Conservation (phyloP, 2,888 invertebrate genomes). For the Nemotelus pantherinus region DNA sequence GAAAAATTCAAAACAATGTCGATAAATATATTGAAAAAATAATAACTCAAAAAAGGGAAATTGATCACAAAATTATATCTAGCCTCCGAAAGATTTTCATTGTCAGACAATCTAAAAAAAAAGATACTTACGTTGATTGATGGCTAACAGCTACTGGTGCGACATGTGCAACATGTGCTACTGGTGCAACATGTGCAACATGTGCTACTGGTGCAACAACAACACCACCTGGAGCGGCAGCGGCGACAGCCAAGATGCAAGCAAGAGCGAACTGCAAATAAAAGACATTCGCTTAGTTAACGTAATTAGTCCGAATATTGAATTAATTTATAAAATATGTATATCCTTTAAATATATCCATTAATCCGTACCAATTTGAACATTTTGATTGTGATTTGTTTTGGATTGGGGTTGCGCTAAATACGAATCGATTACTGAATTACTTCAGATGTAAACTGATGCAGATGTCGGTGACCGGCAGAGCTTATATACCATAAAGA, state of each 20-base stretch:
- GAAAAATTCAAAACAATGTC: not conserved
- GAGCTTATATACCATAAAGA: conserved; percentile 47
- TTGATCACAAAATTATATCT: not conserved
- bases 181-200: conserved; percentile 32
- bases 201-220: conserved; percentile 51
- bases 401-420: conserved; percentile 39
- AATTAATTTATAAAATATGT: not conserved
- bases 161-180: conserved; percentile 7
- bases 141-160: conserved; percentile 49
- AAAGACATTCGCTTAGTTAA: not conserved
- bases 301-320: not conserved
- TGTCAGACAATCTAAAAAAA: not conserved
- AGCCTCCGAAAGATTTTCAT: too few species aligned
- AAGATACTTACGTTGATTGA: conserved; percentile 44
- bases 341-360: not conserved
- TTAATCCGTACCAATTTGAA: conserved; percentile 61
- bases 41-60: not conserved
- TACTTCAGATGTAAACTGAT: conserved; percentile 48
- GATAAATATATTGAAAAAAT: not conserved
- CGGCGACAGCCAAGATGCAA: conserved; percentile 57
- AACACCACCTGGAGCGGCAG: conserved; percentile 60
- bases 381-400: conserved; percentile 56
- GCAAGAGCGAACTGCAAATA: conserved; percentile 59
- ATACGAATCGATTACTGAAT: conserved; percentile 52
- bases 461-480: conserved; percentile 32